Percentiles rank a stretch among this genome's conserved stretches.
These are phyloP conservation scores for Carterocephalus palaemon DNA, from an alignment of 2,888 invertebrate species.

Conservation along the genomic window DNA sequence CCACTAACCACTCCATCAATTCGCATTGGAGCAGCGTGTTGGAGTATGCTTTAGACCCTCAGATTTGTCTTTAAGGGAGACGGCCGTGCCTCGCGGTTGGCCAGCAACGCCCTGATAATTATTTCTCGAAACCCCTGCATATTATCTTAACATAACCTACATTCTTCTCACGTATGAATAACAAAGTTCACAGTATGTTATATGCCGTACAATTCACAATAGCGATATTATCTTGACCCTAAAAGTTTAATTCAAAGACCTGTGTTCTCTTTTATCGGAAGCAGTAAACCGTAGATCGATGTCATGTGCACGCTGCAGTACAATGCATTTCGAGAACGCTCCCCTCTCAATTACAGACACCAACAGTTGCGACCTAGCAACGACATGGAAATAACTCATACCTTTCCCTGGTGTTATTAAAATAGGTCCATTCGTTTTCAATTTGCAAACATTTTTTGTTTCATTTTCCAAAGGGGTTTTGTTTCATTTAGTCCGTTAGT, in stretches of 20 bases:
- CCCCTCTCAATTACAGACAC: conserved; percentile 16
- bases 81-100: too few species aligned
- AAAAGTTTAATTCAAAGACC: background rate
- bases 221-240: too few species aligned
- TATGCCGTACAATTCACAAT: too few species aligned
- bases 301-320: conserved; percentile 5
- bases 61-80: too few species aligned
- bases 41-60: too few species aligned
- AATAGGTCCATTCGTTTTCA: conserved; percentile 42
- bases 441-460: conserved; percentile 61
- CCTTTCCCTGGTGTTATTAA: conserved; percentile 33
- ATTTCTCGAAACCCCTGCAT: too few species aligned
- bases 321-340: conserved; percentile 7
- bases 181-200: too few species aligned
- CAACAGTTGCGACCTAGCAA: conserved; percentile 23
- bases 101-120: too few species aligned
- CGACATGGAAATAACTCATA: conserved; percentile 35
- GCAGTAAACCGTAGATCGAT: conserved; percentile 1
- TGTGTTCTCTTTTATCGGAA: background rate
- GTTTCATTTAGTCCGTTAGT: conserved; percentile 61
- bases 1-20: too few species aligned
- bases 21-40: too few species aligned
- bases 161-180: too few species aligned
- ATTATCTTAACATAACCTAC: too few species aligned
- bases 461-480: conserved; percentile 59